phyloP scores from a whole-genome alignment of 2,113 vertebrate species.

The Ictalurus punctatus region DNA sequence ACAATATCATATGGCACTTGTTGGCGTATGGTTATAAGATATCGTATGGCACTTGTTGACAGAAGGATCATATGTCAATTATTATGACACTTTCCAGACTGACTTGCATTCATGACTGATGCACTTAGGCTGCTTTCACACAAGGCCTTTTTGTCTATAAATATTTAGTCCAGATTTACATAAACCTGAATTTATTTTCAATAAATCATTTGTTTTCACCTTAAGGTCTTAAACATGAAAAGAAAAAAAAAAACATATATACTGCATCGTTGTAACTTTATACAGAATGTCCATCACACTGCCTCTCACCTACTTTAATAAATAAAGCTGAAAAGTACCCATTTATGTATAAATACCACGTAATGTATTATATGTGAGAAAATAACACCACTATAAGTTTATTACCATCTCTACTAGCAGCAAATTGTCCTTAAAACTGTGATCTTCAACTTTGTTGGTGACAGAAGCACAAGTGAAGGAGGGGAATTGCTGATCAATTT shows the following conservation, averaged over 20 bases:
- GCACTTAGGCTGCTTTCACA: not conserved
- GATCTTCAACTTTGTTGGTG: conserved; percentile 41
- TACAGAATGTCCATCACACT: not conserved
- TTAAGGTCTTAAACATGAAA: not conserved
- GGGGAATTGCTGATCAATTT: conserved; percentile 55
- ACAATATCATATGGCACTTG: no score
- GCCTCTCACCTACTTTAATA: not conserved
- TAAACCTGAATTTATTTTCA: not conserved
- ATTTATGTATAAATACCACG: not conserved
- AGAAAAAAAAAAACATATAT: not conserved
- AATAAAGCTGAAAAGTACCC: not conserved
- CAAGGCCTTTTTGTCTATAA: not conserved
- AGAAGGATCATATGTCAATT: not conserved
- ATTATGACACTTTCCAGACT: not conserved
- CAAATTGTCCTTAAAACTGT: conserved; percentile 39
- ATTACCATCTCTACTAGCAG: conserved; percentile 2
- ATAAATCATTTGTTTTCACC: not conserved
- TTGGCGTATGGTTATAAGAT: no score
- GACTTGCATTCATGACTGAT: not conserved
- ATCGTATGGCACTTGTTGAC: not conserved
- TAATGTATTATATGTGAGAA: not conserved
- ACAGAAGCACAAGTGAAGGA: conserved; percentile 25
- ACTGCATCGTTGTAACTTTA: not conserved
- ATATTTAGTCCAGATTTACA: not conserved
- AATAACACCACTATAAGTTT: not conserved